Evolutionary conservation across 2,113 vertebrate genomes (phyloP), one percentile per base, ranked within the genome.

Genomic region (Speoplatyrhinus poulsoni): DNA sequence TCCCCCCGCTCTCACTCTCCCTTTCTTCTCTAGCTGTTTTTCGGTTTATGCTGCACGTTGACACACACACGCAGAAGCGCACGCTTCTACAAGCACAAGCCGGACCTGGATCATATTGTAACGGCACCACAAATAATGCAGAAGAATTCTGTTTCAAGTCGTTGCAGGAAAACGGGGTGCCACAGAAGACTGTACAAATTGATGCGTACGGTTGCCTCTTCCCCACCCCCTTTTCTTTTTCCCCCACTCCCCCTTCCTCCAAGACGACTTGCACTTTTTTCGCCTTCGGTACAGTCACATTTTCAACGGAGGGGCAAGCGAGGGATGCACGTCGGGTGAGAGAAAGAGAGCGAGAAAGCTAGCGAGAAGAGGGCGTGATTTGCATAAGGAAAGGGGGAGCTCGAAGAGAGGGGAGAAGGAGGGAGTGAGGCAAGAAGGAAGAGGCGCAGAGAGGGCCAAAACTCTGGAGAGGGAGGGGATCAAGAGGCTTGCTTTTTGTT

Each of bases 171-270:
- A 88, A 75, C 85, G 86, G 91, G 90, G 89, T 89, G 87, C 90
- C 81, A 91, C 78, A 87, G 90, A 89, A 87, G 88, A 91, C 92
- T 92, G 89, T 89, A 92, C 90, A 92, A 91, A 93, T 92, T 92
- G 92, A 93, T 92, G 90, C 91, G 89, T 92, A 88, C 92, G 88
- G 9, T 32, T 55, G 19, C 19, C 17, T 26, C 17, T 55, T 60
- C 69, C 57, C 62, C 71, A 56, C 58, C 17, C 52, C 69, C 56
- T 59, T 60, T 63, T 57, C 77, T 64, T 41, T 16, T 66, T 66
- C 80, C 76, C 71, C 77, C 86, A 80, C 82, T 81, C 86, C 84
- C 82, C 86, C 83, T 84, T 88, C 82, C 88, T 89, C 83, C 75
- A 89, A 90, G 86, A 89, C 88, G 88, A 89, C 89, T 91, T 90